phyloP scores from a whole-genome alignment of 53 echinoderm and acorn worm species.

The Glandiceps talaboti region DNA sequence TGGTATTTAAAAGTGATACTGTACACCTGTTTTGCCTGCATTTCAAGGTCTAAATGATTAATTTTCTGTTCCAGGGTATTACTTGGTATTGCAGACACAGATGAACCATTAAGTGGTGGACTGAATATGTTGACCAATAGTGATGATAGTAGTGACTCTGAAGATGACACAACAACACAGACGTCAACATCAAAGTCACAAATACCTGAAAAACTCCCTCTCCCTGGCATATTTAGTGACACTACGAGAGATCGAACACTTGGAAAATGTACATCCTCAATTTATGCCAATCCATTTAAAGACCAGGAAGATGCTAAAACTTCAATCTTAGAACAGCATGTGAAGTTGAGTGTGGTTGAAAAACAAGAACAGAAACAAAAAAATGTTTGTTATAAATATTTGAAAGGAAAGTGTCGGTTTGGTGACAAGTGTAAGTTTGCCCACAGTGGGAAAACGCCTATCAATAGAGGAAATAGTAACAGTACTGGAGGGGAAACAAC shows the following conservation, averaged over 20 bases:
- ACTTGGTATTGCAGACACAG: no score
- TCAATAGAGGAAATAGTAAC: conserved; percentile 2
- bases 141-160: background rate
- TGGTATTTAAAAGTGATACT: no score
- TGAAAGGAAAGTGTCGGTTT: conserved; percentile 49
- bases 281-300: conserved; percentile 63
- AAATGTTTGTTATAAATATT: conserved; percentile 60
- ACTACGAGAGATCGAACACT: background rate
- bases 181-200: background rate
- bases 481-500: conserved; percentile 5
- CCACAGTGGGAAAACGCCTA: conserved; percentile 10
- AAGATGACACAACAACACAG: background rate
- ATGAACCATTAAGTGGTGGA: no score
- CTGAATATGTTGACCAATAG: background rate
- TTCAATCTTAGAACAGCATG: conserved; percentile 72
- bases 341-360: conserved; percentile 43
- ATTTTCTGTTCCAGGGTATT: no score
- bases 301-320: conserved; percentile 42
- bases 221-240: background rate
- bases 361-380: conserved; percentile 22
- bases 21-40: no score
- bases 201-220: background rate
- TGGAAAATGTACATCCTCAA: conserved; percentile 8
- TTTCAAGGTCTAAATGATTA: no score
- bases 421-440: conserved; percentile 67